Evolutionary conservation across 2,113 vertebrate genomes (phyloP), one percentile per base, ranked within the genome.

Genomic region (Pseudopipra pipra): DNA sequence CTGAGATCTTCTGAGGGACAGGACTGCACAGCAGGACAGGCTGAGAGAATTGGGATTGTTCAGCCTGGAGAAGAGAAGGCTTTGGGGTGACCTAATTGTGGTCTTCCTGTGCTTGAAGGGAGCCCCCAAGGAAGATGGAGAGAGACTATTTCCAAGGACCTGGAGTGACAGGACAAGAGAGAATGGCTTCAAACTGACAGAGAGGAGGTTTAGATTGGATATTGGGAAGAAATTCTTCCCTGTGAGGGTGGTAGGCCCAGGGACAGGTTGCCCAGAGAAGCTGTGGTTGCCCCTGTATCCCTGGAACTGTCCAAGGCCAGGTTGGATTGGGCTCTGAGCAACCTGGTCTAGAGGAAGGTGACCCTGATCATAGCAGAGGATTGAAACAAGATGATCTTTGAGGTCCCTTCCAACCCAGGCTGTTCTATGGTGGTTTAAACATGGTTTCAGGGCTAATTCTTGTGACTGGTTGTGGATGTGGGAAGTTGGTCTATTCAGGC

Each of bases 211-310:
- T 39, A 54, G 23, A 18, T 46, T 6, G 23, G n/a, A 47, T 41
- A 22, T 35, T 0, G 0, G n/a, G 16, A 21, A 41, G 6, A 11
- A 89, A 39, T 54, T 68, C 0, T 52, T 74, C 5, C 23, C 46
- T 61, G 11, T 47, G 62, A 68, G 23, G 20, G 3, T 54, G 39
- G 0, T 1, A 61, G 44, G 28, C 39, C 44, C 52, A 82, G 54
- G 39, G n/a, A 75, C 24, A 75, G 30, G 21, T 1, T 75, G 0
- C 4, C 17, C 28, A 35, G 17, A 62, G 46, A 0, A 68, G 13
- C 24, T 68, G 41, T 35, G 47, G 39, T n/a, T 83, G 47, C 21
- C 9, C 25, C 41, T 39, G 11, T 39, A 41, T 76, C 41, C n/a
- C 25, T 70, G 71, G 21, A 0, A 47, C 9, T 41, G 62, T 11